Evolutionary conservation across 2,888 invertebrate genomes (phyloP), one percentile per base, ranked within the genome.

Genomic region (Campaea margaritaria): DNA sequence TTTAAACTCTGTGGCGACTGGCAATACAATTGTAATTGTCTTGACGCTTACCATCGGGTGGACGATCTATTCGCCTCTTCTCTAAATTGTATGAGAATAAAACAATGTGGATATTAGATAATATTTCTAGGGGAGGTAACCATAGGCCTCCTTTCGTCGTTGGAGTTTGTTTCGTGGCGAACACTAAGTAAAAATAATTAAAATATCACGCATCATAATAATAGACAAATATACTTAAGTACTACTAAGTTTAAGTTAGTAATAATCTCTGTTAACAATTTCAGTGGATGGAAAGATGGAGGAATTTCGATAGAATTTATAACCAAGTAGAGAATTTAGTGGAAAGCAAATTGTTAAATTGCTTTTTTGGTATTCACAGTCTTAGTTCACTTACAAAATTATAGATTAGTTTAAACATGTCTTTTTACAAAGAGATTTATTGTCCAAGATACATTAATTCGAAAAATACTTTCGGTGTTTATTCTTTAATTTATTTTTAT

Each of bases 321-420:
- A 31, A 31, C 31, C 2, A 31, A 55, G 36, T n/a, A 10, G 3
- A 36, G n/a, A 36, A 36, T 60, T 58, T 56, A 44, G 48, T 60
- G 43, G 57, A 38, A 65, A 62, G 62, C 39, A 69, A 75, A 80
- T 73, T 68, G 74, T 75, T 73, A 70, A 12, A 41, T 61, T 75
- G 78, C 80, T 78, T 83, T 31, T 85, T 82, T 83, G 82, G 81
- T 81, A 73, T 73, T 57, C 39, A 67, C 83, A 83, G 83, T 83
- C 84, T 85, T 81, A 64, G 39, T 54, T 58, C 45, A 59, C 65
- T 64, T 62, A 67, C 44, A 56, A 34, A 48, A 60, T 62, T 52
- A 55, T 57, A 48, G 36, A 41, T 55, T 43, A 58, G 49, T 56
- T 41, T 51, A 21, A 45, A 55, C n/a, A 42, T 28, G 28, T 38